These are phyloP conservation scores for Hydrolagus affinis DNA, from an alignment of 2,113 vertebrate genomes.

Conservation along the genomic window DNA sequence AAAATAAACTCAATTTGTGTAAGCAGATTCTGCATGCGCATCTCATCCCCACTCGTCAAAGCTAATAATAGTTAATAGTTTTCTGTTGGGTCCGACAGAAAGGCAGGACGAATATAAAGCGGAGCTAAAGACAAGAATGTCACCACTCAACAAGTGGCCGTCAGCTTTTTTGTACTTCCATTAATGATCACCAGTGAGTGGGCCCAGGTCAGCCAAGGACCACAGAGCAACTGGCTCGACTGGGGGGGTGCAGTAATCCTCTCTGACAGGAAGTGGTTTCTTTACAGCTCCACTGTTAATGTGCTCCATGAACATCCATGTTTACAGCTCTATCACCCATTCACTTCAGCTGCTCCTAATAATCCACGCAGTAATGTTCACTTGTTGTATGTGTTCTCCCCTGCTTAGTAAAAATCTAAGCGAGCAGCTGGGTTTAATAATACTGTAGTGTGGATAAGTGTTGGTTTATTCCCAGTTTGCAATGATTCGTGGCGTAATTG, in stretches of 20 bases:
- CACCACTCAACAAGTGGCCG: neutral
- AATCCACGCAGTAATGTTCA: too few relatives aligned
- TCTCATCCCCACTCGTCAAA: neutral
- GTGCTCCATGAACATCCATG: too few relatives aligned
- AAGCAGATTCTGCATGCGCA: neutral
- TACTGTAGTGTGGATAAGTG: too few relatives aligned
- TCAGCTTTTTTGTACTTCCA: neutral
- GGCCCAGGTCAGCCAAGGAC: too few relatives aligned
- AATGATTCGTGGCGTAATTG: too few relatives aligned
- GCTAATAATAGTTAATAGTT: conserved; percentile 2
- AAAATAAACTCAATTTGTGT: neutral
- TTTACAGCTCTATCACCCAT: too few relatives aligned
- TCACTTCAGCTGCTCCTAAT: too few relatives aligned
- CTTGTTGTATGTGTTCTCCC: too few relatives aligned
- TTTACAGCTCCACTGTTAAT: neutral
- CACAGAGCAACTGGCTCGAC: neutral
- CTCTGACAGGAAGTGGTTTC: neutral
- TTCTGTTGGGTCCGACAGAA: neutral
- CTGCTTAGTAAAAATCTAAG: too few relatives aligned
- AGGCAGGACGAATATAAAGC: neutral
- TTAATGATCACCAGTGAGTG: neutral
- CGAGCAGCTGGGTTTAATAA: too few relatives aligned
- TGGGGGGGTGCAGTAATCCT: neutral
- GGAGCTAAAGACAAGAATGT: neutral
- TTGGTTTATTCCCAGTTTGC: too few relatives aligned